phyloP scores from a whole-genome alignment of 2,888 invertebrate genomes.

The Blastobasis adustella region DNA sequence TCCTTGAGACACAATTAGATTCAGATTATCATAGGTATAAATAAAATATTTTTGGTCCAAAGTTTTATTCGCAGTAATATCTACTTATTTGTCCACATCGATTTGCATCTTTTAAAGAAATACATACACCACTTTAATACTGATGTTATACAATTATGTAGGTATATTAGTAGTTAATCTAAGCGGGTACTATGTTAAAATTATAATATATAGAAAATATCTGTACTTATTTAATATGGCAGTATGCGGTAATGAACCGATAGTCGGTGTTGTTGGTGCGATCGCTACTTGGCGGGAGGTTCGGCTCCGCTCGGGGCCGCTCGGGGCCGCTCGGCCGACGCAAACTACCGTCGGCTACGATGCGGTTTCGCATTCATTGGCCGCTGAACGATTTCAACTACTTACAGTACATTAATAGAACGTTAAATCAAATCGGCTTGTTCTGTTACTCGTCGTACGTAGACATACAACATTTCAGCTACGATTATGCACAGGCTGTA shows the following conservation, averaged over 20 bases:
- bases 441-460: too few relatives aligned
- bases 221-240: conserved; percentile 64
- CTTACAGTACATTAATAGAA: too few relatives aligned
- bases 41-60: conserved; percentile 16
- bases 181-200: conserved; percentile 61
- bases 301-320: too few relatives aligned
- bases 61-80: conserved; percentile 13
- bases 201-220: conserved; percentile 19
- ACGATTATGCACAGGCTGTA: too few relatives aligned
- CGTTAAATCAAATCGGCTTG: too few relatives aligned
- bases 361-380: too few relatives aligned
- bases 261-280: conserved; percentile 8
- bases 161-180: conserved; percentile 55
- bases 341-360: too few relatives aligned
- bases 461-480: too few relatives aligned
- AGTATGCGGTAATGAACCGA: conserved; percentile 55
- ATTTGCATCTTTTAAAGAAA: conserved; percentile 28
- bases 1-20: not conserved
- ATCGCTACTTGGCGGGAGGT: too few relatives aligned
- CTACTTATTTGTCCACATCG: conserved; percentile 21
- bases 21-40: not conserved
- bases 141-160: conserved; percentile 59
- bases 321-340: too few relatives aligned
- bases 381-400: too few relatives aligned
- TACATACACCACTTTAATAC: conserved; percentile 72